phyloP scores from a whole-genome alignment of 1,140 invertebrate genomes.

The Drosophila suzukii region DNA sequence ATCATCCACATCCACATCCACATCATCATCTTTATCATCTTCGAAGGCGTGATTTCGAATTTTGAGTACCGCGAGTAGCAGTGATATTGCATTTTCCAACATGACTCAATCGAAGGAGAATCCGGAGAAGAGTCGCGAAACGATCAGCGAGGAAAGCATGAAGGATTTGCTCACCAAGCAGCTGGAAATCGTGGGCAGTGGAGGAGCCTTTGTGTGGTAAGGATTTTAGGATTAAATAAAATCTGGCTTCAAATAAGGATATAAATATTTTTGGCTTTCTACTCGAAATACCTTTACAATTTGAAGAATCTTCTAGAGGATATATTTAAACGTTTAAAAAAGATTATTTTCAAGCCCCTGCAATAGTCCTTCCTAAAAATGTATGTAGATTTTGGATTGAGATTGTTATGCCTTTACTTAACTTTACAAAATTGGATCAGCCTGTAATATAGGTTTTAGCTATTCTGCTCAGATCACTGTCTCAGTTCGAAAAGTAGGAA shows the following conservation, averaged over 20 bases:
- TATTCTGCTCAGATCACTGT: constrained; percentile 9
- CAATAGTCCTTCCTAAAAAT: too few relatives aligned
- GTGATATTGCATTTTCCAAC: constrained; percentile 46
- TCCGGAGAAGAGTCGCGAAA: constrained; percentile 63
- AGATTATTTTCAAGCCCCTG: too few relatives aligned
- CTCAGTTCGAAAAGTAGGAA: constrained; percentile 4
- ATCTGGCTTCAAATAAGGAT: too few relatives aligned
- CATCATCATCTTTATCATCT: background rate
- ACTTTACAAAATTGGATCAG: background rate
- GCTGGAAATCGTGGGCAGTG: constrained; percentile 73
- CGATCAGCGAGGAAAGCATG: constrained; percentile 74
- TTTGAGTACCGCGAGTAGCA: constrained; percentile 2
- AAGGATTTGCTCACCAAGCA: constrained; percentile 81
- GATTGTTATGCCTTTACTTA: background rate
- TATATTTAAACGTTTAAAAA: too few relatives aligned
- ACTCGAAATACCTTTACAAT: too few relatives aligned
- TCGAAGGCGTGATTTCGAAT: background rate
- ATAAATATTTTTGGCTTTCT: too few relatives aligned
- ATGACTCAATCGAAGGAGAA: constrained; percentile 70
- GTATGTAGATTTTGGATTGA: too few relatives aligned
- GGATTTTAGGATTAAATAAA: background rate
- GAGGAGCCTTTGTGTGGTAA: constrained; percentile 81
- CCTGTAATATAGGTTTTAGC: background rate
- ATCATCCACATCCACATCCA: background rate
- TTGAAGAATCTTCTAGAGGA: too few relatives aligned